Evolutionary conservation across 2,888 invertebrate species (phyloP).

Genomic region (Mimachlamys varia): DNA sequence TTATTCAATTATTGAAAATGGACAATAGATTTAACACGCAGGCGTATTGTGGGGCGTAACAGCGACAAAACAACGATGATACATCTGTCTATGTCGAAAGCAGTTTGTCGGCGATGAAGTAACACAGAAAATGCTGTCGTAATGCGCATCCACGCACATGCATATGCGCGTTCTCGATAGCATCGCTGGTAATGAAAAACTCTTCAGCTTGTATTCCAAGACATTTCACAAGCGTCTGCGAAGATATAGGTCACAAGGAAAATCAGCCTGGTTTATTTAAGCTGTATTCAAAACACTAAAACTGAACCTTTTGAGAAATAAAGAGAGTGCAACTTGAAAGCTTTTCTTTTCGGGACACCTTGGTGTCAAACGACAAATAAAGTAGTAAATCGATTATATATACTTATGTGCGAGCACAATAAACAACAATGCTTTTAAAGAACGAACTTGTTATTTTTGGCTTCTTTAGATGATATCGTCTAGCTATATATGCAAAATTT

Average conservation of each 20-base stretch:
- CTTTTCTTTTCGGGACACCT: not conserved
- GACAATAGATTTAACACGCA: conserved; percentile 9
- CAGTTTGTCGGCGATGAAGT: not conserved
- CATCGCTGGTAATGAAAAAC: not conserved
- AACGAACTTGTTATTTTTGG: not conserved
- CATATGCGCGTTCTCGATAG: not conserved
- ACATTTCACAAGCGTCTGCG: no score
- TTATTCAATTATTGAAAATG: conserved; percentile 33
- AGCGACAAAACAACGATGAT: not conserved
- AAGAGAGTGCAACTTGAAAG: not conserved
- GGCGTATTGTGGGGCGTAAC: not conserved
- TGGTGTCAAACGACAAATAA: not conserved
- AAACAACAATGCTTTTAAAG: not conserved
- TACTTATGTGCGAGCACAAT: not conserved
- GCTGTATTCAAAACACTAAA: not conserved
- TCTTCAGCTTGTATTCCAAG: not conserved
- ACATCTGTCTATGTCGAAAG: not conserved
- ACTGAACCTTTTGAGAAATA: not conserved
- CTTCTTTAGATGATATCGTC: not conserved
- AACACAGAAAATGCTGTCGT: not conserved
- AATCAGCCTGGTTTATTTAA: not conserved
- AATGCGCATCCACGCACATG: not conserved
- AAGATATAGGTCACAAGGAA: not conserved
- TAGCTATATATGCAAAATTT: not conserved
- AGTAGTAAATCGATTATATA: not conserved